phyloP scores from a whole-genome alignment of 1,140 invertebrate species.

The Drosophila tani region DNA sequence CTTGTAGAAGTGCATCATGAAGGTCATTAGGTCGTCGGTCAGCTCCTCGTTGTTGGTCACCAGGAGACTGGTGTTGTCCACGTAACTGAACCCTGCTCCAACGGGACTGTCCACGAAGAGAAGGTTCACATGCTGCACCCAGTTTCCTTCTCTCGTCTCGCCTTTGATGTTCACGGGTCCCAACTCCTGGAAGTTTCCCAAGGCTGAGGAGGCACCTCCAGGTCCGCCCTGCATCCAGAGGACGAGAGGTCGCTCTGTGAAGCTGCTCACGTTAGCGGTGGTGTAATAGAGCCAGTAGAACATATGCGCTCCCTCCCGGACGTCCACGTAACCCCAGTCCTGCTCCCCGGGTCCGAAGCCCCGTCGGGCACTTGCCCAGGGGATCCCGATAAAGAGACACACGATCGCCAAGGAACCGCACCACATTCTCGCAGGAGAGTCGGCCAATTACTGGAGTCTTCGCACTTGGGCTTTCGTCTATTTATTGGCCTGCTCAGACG shows the following conservation, averaged over 20 bases:
- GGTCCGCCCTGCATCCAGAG: slow-evolving; percentile 93
- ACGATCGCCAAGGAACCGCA: slow-evolving; percentile 16
- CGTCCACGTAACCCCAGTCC: slow-evolving; percentile 89
- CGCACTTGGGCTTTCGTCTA: too few relatives aligned
- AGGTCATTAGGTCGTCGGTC: slow-evolving; percentile 90
- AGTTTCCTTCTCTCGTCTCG: slow-evolving; percentile 89
- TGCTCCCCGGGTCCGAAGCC: slow-evolving; percentile 87
- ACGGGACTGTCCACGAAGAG: slow-evolving; percentile 96
- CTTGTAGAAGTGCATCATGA: slow-evolving; percentile 89
- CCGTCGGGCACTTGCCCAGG: slow-evolving; percentile 29
- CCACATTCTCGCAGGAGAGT: slow-evolving; percentile 33
- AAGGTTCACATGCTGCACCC: slow-evolving; percentile 92
- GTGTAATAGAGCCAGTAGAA: slow-evolving; percentile 94
- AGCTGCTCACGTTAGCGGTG: slow-evolving; percentile 86
- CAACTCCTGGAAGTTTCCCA: slow-evolving; percentile 92
- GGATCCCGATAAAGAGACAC: slow-evolving; percentile 9
- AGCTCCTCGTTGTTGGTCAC: slow-evolving; percentile 89
- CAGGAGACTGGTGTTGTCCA: slow-evolving; percentile 87
- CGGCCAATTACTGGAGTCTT: too few relatives aligned
- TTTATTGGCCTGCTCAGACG: too few relatives aligned
- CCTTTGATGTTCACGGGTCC: slow-evolving; percentile 90
- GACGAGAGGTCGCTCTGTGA: slow-evolving; percentile 89
- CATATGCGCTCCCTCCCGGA: slow-evolving; percentile 90
- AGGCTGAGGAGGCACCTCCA: slow-evolving; percentile 90
- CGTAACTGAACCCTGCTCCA: slow-evolving; percentile 95